Base-by-base conservation (phyloP, 1,140 invertebrate species). In the Pogonognathellus flavescens region DNA sequence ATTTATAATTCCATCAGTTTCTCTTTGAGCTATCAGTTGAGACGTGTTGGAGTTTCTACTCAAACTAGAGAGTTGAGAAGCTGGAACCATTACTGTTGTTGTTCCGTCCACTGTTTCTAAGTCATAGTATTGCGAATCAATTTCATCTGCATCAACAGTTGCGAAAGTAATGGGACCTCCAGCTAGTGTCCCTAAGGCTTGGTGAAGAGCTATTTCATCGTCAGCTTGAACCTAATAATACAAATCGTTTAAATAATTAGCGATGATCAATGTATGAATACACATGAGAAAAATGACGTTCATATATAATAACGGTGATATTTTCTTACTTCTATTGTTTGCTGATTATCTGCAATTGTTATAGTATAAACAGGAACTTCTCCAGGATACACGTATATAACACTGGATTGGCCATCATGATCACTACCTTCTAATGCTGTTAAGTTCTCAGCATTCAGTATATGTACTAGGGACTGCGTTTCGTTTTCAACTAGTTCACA, bases 381-480 rank as follows among this genome's bases (percentile, higher is more conserved):
- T 20, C 49, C 82, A 14, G 85, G 76, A 20, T 86, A 87, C 31
- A 87, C 25, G 25, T 85, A 87, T 62, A 87, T 85, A 49, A 87
- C 82, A 16, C 31, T 49, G 50, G 85, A 84, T 62, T 85, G 80
- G 14, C 59, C 84, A 52, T 84, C 84, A 18, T 85, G 80, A 16
- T 50, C 57, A 18, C 52, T 82, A 6, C 18, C 70, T 20, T 57
- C 60, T 3, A 86, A 31, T 14, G 72, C n/a, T 20, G 22, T 76
- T 0, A 85, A 62, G 18, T 20, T 59, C 18, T 84, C 87, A 14
- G 41, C 50, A 84, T 53, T 84, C 16, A 87, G 62, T 70, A 87
- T 87, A 16, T 87, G 83, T 8, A 84, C 84, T n/a, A 85, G 31
- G 55, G 84, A 72, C 31, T 66, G 41, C 7, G 82, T 31, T 16